Conservation (phyloP, 2,888 invertebrate genomes). For the Onchidella celtica region DNA sequence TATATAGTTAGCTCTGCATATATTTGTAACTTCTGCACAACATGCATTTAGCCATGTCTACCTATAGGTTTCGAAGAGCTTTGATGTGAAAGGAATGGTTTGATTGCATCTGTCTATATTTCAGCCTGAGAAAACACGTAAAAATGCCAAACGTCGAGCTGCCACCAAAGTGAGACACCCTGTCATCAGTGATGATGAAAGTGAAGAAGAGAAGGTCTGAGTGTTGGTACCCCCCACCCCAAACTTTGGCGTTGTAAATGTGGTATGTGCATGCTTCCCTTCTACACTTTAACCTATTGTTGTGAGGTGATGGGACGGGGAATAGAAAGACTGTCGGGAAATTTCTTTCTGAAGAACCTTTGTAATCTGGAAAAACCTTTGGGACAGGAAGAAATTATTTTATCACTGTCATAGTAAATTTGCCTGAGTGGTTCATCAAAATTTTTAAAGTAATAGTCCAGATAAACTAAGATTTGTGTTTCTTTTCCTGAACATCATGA, state of each 20-base stretch:
- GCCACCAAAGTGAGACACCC: slow-evolving; percentile 57
- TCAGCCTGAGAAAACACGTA: slow-evolving; percentile 45
- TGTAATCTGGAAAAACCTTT: background rate
- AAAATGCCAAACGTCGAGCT: slow-evolving; percentile 57
- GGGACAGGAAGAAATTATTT: background rate
- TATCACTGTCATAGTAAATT: background rate
- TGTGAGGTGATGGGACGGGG: background rate
- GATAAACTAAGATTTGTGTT: no score
- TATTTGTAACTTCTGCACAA: no score
- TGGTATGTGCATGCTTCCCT: slow-evolving; percentile 46
- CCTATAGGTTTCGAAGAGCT: no score
- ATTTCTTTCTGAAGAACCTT: background rate
- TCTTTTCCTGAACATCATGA: no score
- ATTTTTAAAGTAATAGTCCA: no score
- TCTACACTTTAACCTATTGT: background rate
- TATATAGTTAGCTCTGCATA: no score
- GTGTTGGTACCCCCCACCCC: slow-evolving; percentile 27
- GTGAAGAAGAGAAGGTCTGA: slow-evolving; percentile 60
- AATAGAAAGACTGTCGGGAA: background rate
- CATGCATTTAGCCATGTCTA: no score
- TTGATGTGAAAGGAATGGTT: no score
- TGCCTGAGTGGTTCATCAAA: slow-evolving; percentile 8
- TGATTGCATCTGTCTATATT: no score
- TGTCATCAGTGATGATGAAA: slow-evolving; percentile 75
- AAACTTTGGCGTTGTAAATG: slow-evolving; percentile 46